Evolutionary conservation across 2,888 invertebrate genomes (phyloP), one percentile per base, ranked within the genome.

Genomic region (Hermodice carunculata): DNA sequence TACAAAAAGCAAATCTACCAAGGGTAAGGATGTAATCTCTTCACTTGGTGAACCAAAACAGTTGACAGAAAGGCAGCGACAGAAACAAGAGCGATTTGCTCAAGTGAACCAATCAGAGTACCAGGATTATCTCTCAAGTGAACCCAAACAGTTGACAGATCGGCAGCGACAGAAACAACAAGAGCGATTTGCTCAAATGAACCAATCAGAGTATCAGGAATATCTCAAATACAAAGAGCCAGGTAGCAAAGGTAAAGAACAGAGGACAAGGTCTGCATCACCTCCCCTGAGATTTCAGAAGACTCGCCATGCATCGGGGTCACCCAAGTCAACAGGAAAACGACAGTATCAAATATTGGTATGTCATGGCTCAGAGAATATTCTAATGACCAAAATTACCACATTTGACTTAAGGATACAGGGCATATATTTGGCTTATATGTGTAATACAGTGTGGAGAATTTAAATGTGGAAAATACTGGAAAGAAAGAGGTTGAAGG

Each of bases 191-290:
- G 64, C 75, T n/a, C 75, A 76, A 43, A 73, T 76, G 59, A 73
- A 76, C 32, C 76, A 74, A 63, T 72, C 69, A 43, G 79, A 76
- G 37, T 77, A 68, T 54, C 74, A 76, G 31, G 78, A 79, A 19
- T 75, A 69, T 22, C 40, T 75, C n/a, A n/a, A n/a, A n/a, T n/a
- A n/a, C n/a, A n/a, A n/a, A n/a, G n/a, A n/a, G n/a, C n/a, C n/a
- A 37, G 73, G 72, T 52, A 22, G 22, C 3, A 29, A n/a, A 6
- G 51, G 31, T 14, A 11, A 31, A 29, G 60, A 60, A 37, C 60
- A 60, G 40, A 29, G 51, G 14, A 49, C 49, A 8, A 34, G 46
- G 11, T 53, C 53, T 3, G 52, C 24, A 29, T 61, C 61, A 4
- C 61, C 61, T 5, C 19, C 43, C 31, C 29, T 14, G n/a, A n/a